Percentiles rank a stretch among this genome's conserved stretches.
These are phyloP conservation scores for Eupithecia dodoneata DNA, from an alignment of 2,888 invertebrate species.

Conservation along the genomic window DNA sequence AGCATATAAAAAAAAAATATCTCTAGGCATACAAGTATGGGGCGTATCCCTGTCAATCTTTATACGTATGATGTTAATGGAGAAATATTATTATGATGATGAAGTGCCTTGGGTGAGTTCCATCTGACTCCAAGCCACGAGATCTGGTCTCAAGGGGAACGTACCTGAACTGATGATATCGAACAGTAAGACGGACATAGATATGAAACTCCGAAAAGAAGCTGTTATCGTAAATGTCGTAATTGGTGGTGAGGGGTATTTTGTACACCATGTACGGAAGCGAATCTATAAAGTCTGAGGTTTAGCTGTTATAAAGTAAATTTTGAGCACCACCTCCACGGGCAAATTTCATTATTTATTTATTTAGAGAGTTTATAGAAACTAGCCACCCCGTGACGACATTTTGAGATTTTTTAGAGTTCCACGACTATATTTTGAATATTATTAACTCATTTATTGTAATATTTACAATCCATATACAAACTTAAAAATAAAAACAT, in stretches of 20 bases:
- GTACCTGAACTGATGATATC: slow-evolving; percentile 26
- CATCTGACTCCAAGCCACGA: slow-evolving; percentile 29
- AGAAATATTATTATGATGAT: not conserved
- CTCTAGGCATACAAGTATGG: not conserved
- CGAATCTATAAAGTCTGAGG: too few species aligned
- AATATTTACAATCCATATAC: too few species aligned
- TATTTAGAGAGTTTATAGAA: not conserved
- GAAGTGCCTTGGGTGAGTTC: slow-evolving; percentile 6
- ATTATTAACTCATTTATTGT: too few species aligned
- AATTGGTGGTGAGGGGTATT: not conserved
- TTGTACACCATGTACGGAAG: not conserved
- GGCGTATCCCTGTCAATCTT: not conserved
- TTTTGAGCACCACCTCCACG: too few species aligned
- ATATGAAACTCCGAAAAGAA: not conserved
- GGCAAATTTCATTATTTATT: too few species aligned
- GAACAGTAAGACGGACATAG: slow-evolving; percentile 2
- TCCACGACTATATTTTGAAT: too few species aligned
- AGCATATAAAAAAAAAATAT: too few species aligned
- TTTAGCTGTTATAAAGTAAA: too few species aligned
- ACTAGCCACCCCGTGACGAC: not conserved
- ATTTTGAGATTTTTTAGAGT: not conserved
- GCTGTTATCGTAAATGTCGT: not conserved
- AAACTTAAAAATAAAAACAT: too few species aligned
- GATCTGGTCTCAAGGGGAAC: slow-evolving; percentile 37
- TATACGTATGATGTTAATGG: not conserved